Evolutionary conservation across 1,140 invertebrate species (phyloP).

Genomic region (Tetramorium alpestre): DNA sequence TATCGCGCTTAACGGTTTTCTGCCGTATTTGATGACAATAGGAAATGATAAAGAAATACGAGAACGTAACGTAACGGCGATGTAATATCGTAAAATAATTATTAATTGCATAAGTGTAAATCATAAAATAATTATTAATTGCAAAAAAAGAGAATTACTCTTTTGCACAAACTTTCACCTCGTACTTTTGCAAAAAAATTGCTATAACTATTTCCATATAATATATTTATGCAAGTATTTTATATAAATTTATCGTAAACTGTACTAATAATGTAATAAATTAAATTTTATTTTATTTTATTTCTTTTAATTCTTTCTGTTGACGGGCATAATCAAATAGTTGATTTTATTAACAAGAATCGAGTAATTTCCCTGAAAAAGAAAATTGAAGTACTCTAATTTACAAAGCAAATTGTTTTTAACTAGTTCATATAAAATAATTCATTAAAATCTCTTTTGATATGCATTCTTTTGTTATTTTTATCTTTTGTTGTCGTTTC

Average conservation of each 20-base stretch:
- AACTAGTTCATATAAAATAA: neutral
- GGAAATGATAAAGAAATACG: neutral
- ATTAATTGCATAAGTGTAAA: neutral
- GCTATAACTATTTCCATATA: neutral
- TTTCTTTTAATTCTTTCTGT: neutral
- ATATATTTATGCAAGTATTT: neutral
- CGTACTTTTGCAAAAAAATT: neutral
- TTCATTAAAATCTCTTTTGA: neutral
- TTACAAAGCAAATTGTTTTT: neutral
- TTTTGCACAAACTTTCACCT: neutral
- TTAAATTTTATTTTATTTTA: neutral
- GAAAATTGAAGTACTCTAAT: neutral
- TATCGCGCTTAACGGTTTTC: neutral
- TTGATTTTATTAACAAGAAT: conserved; percentile 1
- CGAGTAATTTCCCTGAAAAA: neutral
- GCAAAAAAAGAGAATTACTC: neutral
- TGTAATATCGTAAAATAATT: neutral
- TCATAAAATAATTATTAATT: neutral
- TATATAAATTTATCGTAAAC: neutral
- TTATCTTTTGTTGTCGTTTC: neutral
- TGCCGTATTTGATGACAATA: neutral
- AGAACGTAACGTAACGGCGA: neutral
- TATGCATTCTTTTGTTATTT: neutral
- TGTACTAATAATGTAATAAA: neutral
- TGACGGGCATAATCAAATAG: neutral